Base-by-base conservation (phyloP, 2,797 vertebrate species). In the Cossypha niveicapilla region DNA sequence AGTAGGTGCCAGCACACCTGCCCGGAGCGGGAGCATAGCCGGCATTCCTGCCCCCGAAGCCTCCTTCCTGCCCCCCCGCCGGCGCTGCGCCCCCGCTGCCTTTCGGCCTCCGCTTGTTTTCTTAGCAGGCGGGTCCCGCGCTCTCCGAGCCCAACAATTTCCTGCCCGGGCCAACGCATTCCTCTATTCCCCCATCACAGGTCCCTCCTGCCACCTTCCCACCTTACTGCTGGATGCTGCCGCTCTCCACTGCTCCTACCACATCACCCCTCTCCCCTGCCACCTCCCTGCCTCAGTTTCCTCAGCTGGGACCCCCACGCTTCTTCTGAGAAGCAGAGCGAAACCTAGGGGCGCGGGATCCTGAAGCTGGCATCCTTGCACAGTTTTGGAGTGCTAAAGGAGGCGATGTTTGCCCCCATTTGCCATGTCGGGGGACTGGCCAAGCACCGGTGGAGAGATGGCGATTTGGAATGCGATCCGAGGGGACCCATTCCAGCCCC, bases 71-170 rank as follows among this genome's bases (percentile, higher is more conserved):
- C 93, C 78, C 83, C 90, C 80, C 67, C 7, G 6, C 22, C 6
- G 7, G 15, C 13, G 8, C 77, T 56, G 28, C 35, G 13, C 71
- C 68, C 84, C 92, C 11, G 35, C 95, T 74, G 96, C 93, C 88
- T 83, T 6, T 87, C 23, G 1, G 58, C 32, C 80, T 37, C 67
- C 6, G 37, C 92, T 95, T 96, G 94, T 97, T 97, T 96, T 96
- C 88, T 96, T 96, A 92, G 85, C 91, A 93, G 96, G 96, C 90
- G 94, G 94, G 90, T 90, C 95, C 83, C 3, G 35, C 4, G 7
- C 80, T 94, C 21, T 30, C 57, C 2, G 45, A 96, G 90, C 92
- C 75, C 86, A 95, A 93, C 91, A 65, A 96, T 96, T 96, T 96
- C 96, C 95, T 97, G 96, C 92, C 66, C 24, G 3, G 30, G 72